Evolutionary conservation across 2,113 vertebrate species (phyloP).

Genomic region (Vireo altiloquus): DNA sequence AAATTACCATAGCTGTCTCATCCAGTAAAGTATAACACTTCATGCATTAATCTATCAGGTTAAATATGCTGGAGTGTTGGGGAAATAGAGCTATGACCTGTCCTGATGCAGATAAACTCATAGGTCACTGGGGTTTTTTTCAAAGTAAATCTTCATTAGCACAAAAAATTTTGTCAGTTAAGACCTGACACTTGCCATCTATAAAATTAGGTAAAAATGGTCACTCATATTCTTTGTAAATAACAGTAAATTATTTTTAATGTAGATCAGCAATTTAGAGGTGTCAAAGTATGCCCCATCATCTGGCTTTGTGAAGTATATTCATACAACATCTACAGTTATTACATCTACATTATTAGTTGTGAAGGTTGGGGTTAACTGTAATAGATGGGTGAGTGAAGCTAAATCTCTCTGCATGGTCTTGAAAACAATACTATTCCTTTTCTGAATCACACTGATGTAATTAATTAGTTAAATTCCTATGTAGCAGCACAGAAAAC

Average conservation of each 20-base stretch:
- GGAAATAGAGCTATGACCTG: neutral
- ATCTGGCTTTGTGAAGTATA: neutral
- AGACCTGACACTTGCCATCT: neutral
- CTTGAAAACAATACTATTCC: neutral
- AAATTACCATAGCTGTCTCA: neutral
- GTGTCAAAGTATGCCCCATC: neutral
- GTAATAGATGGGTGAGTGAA: neutral
- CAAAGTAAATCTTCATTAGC: neutral
- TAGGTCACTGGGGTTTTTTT: neutral
- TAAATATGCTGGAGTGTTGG: neutral
- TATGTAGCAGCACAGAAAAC: neutral
- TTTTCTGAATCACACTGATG: neutral
- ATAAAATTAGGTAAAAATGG: neutral
- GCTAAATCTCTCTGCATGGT: neutral
- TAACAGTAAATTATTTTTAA: neutral
- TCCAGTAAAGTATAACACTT: neutral
- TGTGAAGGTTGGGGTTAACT: neutral
- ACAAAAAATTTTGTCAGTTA: conserved; percentile 1
- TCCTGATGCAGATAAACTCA: neutral
- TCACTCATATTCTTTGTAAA: neutral
- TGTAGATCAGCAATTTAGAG: neutral
- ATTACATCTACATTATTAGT: neutral
- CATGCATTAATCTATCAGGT: neutral
- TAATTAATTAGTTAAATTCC: neutral
- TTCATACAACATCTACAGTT: neutral